Base-by-base conservation (phyloP, 2,797 vertebrate species). In the Acanthurus tractus region DNA sequence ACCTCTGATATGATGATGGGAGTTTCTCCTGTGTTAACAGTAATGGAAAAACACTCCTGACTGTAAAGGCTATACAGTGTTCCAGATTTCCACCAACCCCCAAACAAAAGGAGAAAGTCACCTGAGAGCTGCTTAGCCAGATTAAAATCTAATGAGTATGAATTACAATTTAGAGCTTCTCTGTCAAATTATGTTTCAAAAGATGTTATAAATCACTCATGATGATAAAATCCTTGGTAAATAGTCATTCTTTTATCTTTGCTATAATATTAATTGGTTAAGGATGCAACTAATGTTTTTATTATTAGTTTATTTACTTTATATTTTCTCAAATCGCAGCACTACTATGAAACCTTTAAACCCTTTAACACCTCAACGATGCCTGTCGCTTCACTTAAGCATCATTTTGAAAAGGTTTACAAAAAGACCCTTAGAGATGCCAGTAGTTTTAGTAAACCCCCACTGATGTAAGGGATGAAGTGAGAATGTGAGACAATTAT, bases 401-500 rank as follows among this genome's bases (percentile, higher is more conserved):
- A 3, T 70, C 40, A 44, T 1, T 0, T 17, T 57, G 22, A 83
- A 11, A 66, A 45, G 56, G 12, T 15, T 15, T 25, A 80, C 49
- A 65, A 42, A 54, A 18, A 23, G 56, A 50, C 23, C 7, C 54
- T 67, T 14, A 70, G 7, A 78, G 68, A 69, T 58, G 45, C 61
- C 55, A 23, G 2, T 13, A 17, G 65, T 62, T 54, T 70, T 46
- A 36, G 40, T 48, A 11, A 58, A 72, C 66, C 82, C 73, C 77
- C 0, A 61, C 63, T 70, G 76, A 66, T 63, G 46, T 8, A 4
- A 23, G 34, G 25, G 14, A 40, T 36, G 14, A 59, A 67, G 65
- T 10, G 65, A 82, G 29, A 48, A 38, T 57, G 68, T 36, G 70
- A 70, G 50, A 59, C 74, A 72, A 76, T 85, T 78, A 55, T 54